Base-by-base conservation (phyloP, 1,140 invertebrate species). In the Sitodiplosis mosellana region DNA sequence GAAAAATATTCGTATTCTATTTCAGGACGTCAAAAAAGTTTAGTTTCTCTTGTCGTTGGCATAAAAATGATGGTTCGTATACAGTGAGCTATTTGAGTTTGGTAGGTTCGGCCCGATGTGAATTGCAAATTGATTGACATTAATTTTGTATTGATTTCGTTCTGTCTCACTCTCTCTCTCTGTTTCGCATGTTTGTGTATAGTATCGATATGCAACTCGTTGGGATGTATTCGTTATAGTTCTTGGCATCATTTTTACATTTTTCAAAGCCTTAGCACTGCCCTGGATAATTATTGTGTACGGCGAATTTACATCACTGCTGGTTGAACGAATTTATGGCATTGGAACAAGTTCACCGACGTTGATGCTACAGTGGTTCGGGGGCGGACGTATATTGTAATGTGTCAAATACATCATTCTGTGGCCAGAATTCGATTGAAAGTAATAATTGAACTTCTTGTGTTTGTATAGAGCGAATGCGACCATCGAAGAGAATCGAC, bases 201-300 rank as follows among this genome's bases (percentile, higher is more conserved):
- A 76, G 74, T 76, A 73, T 55, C 72, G 72, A 59, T 76, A 71
- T 59, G 72, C 73, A 49, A 73, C 67, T 52, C 61, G 65, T 56
- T 63, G 61, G 55, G 75, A 77, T 64, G 54, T 70, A 49, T 49
- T 69, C 12, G 54, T 73, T 37, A 54, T 72, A 14, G 48, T 69
- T 38, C 44, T 64, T 18, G 73, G 70, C 17, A 51, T 75, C 40
- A 52, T 76, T 33, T 57, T 72, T 55, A 72, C 72, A 11, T 56
- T 59, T 14, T 52, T 75, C 33, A 71, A 69, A 54, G 73, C 72
- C 20, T 53, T 73, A 33, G 69, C 70, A 51, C 69, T 76, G 49
- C 75, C 75, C 12, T 51, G 75, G 43, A 68, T 69, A 2, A 69
- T 70, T 14, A 73, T 76, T 47, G 60, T 74, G 33, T 77, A 77